Percentiles rank a stretch among this genome's conserved stretches.
These are phyloP conservation scores for Leucophenga montana DNA, from an alignment of 2,888 invertebrate genomes.

Conservation along the genomic window DNA sequence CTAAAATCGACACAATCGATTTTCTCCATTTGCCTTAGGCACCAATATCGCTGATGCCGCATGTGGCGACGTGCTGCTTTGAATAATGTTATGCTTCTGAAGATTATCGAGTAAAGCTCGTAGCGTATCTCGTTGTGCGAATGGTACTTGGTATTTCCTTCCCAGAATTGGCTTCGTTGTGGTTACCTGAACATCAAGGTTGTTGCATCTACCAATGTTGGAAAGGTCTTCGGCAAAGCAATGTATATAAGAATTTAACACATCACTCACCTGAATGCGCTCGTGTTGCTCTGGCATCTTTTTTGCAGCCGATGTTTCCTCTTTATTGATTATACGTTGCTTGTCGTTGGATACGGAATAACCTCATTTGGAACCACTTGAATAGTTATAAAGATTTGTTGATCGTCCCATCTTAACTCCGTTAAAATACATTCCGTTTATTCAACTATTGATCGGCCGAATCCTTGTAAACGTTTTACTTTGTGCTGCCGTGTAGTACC, in stretches of 20 bases:
- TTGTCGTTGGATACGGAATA: not conserved
- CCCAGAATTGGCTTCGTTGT: constrained; percentile 38
- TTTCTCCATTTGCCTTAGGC: constrained; percentile 36
- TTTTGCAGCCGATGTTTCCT: no score
- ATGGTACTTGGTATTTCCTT: constrained; percentile 40
- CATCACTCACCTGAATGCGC: not conserved
- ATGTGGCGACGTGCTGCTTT: constrained; percentile 35
- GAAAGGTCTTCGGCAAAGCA: constrained; percentile 38
- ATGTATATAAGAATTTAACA: constrained; percentile 14
- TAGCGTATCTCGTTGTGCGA: constrained; percentile 32
- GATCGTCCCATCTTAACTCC: constrained; percentile 29
- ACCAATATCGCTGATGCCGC: constrained; percentile 40
- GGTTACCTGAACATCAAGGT: constrained; percentile 31
- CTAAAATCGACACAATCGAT: constrained; percentile 34
- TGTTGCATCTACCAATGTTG: constrained; percentile 35
- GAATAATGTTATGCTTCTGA: no score
- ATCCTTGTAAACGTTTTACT: constrained; percentile 34
- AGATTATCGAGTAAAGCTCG: no score
- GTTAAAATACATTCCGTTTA: not conserved
- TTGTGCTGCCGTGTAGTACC: not conserved
- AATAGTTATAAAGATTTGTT: constrained; percentile 13
- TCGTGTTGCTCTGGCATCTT: no score
- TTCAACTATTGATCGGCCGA: constrained; percentile 38
- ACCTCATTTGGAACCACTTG: constrained; percentile 33
- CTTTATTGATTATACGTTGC: no score